Base-by-base conservation (phyloP, 1,140 invertebrate genomes). In the Saxidomus purpurata region DNA sequence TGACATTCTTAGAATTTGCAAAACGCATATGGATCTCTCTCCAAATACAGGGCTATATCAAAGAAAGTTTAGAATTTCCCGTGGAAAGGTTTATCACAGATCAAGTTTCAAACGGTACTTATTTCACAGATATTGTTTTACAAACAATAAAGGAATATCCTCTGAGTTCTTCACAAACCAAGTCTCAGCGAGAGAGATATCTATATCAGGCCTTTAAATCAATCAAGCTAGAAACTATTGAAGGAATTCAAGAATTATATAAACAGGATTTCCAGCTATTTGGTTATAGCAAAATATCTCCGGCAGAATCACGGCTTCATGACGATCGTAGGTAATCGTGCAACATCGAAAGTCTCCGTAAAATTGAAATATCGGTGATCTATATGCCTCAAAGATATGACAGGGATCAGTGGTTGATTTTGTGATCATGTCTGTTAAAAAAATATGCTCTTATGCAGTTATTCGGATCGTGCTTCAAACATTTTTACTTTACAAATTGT, bases 1-100 rank as follows among this genome's bases (percentile, higher is more conserved):
- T 82, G 19, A 49, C 38, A 52, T 76, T 34, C 8, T 19, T 15
- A 55, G 4, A 43, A 1, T 28, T 90, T 59, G 13, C 43, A n/a
- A 6, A 79, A 40, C 80, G 69, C 38, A n/a, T 71, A 25, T 90
- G 85, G 80, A 52, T 25, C 1, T 52, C 86, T 22, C 88, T 90
- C 25, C 67, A 90, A 71, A 74, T 90, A 40, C 90, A 90, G 36
- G 90, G 85, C 0, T 89, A 90, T 25, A 82, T 90, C 17, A 25
- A 79, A 9, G 61, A 87, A 77, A 38, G 34, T 3, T 17, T 79
- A 17, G 15, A 19, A 17, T 90, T 87, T 71, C 86, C 86, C 1
- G 11, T 34, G 9, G 3, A 67, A 36, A n/a, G 40, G 13, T 79
- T 88, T 19, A 22, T 28, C 1, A 36, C 40, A 36, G n/a, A 61